Evolutionary conservation across 2,113 vertebrate genomes (phyloP).

Genomic region (Egretta garzetta): DNA sequence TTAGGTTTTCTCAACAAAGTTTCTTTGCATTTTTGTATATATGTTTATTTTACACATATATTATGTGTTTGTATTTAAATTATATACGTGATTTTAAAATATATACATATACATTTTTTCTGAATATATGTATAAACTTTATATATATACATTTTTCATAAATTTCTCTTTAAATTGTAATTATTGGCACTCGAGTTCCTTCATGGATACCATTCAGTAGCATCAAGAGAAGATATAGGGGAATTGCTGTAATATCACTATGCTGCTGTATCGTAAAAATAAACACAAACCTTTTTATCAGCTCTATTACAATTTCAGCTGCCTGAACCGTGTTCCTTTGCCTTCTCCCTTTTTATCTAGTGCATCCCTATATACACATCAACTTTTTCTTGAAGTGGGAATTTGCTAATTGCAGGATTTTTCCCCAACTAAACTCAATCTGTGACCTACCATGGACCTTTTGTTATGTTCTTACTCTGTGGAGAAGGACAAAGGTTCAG

Average conservation of each 20-base stretch:
- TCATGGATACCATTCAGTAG: neutral
- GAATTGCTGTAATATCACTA: neutral
- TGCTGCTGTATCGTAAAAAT: neutral
- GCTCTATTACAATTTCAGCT: neutral
- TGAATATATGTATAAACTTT: neutral
- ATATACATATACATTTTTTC: neutral
- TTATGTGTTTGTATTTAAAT: neutral
- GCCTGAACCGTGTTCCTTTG: neutral
- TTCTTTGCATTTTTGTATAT: neutral
- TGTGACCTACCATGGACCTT: neutral
- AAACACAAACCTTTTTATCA: neutral
- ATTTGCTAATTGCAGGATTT: conserved; percentile 20
- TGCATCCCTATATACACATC: neutral
- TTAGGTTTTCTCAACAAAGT: neutral
- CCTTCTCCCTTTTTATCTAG: neutral
- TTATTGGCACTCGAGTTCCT: neutral
- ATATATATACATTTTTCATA: neutral
- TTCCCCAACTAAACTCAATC: neutral
- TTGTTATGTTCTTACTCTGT: neutral
- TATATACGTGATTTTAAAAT: fast-evolving
- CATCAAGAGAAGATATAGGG: neutral
- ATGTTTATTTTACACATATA: neutral
- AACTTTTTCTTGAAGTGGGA: neutral
- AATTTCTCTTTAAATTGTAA: neutral
- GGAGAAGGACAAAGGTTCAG: conserved; percentile 22